A percentile compares a stretch with the other conserved stretches of the same genome.
Evolutionary conservation across 2,888 invertebrate genomes (phyloP).

Genomic region (Campoplex nolae): DNA sequence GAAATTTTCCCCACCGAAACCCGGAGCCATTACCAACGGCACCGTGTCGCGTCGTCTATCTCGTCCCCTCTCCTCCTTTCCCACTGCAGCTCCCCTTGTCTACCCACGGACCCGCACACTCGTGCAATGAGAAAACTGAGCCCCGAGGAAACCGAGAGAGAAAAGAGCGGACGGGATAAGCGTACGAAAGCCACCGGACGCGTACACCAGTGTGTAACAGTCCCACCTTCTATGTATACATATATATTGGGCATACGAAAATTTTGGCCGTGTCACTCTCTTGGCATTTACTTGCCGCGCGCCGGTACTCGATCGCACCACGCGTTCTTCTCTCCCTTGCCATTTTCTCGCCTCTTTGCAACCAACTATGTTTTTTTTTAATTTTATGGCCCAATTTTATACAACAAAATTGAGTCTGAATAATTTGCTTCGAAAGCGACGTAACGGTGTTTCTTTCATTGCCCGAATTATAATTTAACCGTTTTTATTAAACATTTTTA

Average conservation of each 20-base stretch:
- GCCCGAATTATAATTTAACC: not conserved
- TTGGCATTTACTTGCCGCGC: constrained; percentile 67
- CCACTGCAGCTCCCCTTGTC: constrained; percentile 43
- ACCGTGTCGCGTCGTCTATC: constrained; percentile 58
- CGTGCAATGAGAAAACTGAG: constrained; percentile 52
- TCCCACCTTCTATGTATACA: constrained; percentile 49
- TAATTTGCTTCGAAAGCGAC: not conserved
- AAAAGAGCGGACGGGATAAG: constrained; percentile 22
- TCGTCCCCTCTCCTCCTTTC: constrained; percentile 42
- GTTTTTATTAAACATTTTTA: not conserved
- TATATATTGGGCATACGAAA: constrained; percentile 73
- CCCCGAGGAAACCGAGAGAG: constrained; percentile 45
- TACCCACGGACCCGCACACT: constrained; percentile 30
- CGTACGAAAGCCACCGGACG: constrained; percentile 43
- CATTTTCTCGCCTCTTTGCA: not conserved
- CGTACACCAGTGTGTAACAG: constrained; percentile 37
- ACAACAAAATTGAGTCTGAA: not conserved
- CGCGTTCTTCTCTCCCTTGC: constrained; percentile 26
- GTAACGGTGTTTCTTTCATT: not conserved
- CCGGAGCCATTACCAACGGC: constrained; percentile 42
- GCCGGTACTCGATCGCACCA: constrained; percentile 61
- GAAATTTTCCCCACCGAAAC: constrained; percentile 42
- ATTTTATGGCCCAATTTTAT: constrained; percentile 32
- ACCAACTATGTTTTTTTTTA: not conserved
- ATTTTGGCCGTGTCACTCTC: constrained; percentile 76